Conservation (phyloP, 2,888 invertebrate genomes). For the Rosalia funebris region DNA sequence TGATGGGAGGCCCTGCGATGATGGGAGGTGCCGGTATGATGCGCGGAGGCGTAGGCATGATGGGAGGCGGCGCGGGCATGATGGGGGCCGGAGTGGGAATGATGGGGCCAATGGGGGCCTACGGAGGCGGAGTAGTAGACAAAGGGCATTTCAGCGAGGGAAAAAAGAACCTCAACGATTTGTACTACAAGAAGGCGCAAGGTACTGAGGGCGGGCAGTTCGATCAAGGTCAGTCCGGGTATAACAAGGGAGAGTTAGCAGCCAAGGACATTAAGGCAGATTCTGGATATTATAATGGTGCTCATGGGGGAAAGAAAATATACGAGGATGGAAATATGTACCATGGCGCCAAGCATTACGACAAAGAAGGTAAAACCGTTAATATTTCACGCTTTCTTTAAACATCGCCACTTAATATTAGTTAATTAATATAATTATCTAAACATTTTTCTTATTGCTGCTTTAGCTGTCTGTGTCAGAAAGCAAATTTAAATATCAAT, state of each 20-base stretch:
- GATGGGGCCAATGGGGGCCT: slow-evolving; percentile 26
- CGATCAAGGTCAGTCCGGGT: slow-evolving; percentile 31
- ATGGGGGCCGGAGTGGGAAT: slow-evolving; percentile 22
- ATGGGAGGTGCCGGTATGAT: slow-evolving; percentile 53
- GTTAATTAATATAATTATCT: background rate
- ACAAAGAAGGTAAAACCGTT: slow-evolving; percentile 71
- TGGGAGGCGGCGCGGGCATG: slow-evolving; percentile 45
- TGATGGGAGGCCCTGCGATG: slow-evolving; percentile 25
- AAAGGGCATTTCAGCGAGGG: slow-evolving; percentile 30
- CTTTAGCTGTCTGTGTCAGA: too few relatives aligned
- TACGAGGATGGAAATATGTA: slow-evolving; percentile 70
- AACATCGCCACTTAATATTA: background rate
- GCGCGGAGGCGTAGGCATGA: slow-evolving; percentile 27
- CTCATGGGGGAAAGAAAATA: slow-evolving; percentile 69
- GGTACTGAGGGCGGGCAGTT: slow-evolving; percentile 33
- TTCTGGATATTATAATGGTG: slow-evolving; percentile 68
- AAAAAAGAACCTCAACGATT: slow-evolving; percentile 37
- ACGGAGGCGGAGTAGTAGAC: slow-evolving; percentile 30
- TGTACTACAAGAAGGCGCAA: slow-evolving; percentile 34
- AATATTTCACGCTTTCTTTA: slow-evolving; percentile 1
- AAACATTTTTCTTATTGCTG: too few relatives aligned
- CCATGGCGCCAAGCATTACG: slow-evolving; percentile 68
- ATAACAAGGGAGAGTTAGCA: slow-evolving; percentile 66
- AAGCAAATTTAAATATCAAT: too few relatives aligned
- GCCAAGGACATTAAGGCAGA: slow-evolving; percentile 59